Evolutionary conservation across 2,888 invertebrate genomes (phyloP).

Genomic region (Drosophila borealis): DNA sequence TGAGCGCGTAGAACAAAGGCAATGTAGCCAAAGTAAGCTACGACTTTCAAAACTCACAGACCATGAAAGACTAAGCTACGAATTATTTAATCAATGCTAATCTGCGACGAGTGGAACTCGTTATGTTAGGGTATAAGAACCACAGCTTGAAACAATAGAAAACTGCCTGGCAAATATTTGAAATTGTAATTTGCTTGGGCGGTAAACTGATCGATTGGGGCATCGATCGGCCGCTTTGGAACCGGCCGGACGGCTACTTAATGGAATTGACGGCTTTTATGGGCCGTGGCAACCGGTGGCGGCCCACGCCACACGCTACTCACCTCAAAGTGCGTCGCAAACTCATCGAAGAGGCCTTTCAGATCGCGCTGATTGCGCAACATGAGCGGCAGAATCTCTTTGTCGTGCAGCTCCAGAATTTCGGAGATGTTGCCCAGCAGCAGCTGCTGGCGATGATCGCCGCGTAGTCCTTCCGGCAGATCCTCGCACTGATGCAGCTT

Average conservation of each 20-base stretch:
- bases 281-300: background rate
- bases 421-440: conserved; percentile 96
- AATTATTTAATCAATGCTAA: background rate
- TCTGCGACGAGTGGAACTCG: background rate
- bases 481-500: conserved; percentile 66
- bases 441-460: conserved; percentile 70
- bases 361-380: conserved; percentile 82
- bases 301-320: conserved; percentile 55
- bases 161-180: conserved; percentile 51
- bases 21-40: too few relatives aligned
- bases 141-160: conserved; percentile 15
- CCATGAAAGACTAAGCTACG: too few relatives aligned
- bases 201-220: conserved; percentile 53
- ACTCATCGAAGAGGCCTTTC: conserved; percentile 82
- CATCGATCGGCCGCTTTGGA: conserved; percentile 23
- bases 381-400: conserved; percentile 83
- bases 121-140: conserved; percentile 9
- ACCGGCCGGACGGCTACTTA: conserved; percentile 61
- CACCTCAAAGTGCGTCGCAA: conserved; percentile 82
- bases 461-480: conserved; percentile 78
- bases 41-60: too few relatives aligned
- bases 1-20: too few relatives aligned
- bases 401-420: conserved; percentile 93
- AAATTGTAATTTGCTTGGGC: conserved; percentile 43
- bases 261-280: conserved; percentile 15